Evolutionary conservation across 2,797 vertebrate species (phyloP).

Genomic region (Macroramphosus scolopax): DNA sequence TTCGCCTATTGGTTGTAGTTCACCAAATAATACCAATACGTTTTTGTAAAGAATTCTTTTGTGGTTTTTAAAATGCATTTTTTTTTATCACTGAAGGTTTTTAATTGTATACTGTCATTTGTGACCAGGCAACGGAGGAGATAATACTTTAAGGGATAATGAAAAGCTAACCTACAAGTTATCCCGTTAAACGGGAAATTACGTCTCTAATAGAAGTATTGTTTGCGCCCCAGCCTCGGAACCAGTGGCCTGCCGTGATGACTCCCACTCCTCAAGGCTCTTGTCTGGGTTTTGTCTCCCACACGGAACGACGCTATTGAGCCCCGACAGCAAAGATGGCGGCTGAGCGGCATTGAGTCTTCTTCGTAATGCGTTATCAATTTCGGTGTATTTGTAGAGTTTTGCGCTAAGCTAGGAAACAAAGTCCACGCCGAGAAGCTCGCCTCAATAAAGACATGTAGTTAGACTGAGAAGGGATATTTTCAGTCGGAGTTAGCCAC

Average conservation of each 20-base stretch:
- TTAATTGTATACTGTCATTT: no score
- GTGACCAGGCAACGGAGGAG: no score
- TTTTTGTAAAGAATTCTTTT: no score
- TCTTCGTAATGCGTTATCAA: constrained; percentile 46
- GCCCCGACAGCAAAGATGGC: constrained; percentile 77
- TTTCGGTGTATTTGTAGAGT: constrained; percentile 35
- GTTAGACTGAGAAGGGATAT: constrained; percentile 14
- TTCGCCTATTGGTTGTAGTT: no score
- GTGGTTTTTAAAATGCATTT: no score
- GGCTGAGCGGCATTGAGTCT: constrained; percentile 55
- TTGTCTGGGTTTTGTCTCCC: constrained; percentile 53
- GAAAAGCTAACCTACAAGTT: no score
- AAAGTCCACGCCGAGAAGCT: constrained; percentile 5
- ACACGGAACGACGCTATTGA: constrained; percentile 30
- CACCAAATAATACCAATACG: no score
- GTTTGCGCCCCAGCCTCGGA: background rate
- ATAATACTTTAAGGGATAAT: no score
- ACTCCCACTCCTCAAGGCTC: constrained; percentile 37
- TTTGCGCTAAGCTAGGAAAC: constrained; percentile 23
- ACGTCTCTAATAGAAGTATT: no score
- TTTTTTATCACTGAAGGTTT: no score
- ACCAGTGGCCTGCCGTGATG: background rate
- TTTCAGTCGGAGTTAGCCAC: constrained; percentile 21
- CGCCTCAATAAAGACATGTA: constrained; percentile 47
- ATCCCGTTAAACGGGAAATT: no score